These are phyloP conservation scores for Cyprinella venusta DNA, from an alignment of 2,797 vertebrate species.

Conservation along the genomic window DNA sequence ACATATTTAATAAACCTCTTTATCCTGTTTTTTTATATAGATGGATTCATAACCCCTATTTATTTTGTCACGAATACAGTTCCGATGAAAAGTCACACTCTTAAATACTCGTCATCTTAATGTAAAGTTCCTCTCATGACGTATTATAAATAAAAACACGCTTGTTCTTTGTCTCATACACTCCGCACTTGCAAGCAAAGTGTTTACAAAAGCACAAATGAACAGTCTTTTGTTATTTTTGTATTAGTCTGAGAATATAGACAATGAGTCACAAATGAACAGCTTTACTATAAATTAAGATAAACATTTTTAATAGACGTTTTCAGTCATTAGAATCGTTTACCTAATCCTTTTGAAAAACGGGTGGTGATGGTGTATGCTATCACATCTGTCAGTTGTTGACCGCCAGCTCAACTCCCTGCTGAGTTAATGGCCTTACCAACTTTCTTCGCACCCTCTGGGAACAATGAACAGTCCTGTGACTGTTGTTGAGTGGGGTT, in stretches of 20 bases:
- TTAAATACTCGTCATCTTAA: not conserved
- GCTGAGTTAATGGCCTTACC: conserved; percentile 10
- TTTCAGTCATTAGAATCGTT: not conserved
- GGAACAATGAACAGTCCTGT: conserved; percentile 15
- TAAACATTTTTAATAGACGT: no score
- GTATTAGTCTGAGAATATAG: not conserved
- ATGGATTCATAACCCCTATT: not conserved
- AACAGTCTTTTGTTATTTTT: not conserved
- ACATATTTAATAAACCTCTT: no score
- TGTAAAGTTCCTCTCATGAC: not conserved
- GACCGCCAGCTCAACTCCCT: conserved; percentile 11
- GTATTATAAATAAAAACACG: not conserved
- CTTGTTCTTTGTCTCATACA: not conserved
- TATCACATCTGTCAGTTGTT: not conserved
- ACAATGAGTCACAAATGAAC: not conserved
- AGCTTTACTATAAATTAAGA: not conserved
- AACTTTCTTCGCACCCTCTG: not conserved
- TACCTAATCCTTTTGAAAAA: not conserved
- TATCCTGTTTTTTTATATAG: no score
- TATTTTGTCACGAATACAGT: not conserved
- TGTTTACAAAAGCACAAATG: not conserved
- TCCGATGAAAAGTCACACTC: not conserved
- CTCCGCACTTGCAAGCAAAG: no score
- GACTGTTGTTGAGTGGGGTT: not conserved
- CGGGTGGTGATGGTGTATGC: not conserved